phyloP scores from a whole-genome alignment of 2,113 vertebrate species.

The Rallus limicola region DNA sequence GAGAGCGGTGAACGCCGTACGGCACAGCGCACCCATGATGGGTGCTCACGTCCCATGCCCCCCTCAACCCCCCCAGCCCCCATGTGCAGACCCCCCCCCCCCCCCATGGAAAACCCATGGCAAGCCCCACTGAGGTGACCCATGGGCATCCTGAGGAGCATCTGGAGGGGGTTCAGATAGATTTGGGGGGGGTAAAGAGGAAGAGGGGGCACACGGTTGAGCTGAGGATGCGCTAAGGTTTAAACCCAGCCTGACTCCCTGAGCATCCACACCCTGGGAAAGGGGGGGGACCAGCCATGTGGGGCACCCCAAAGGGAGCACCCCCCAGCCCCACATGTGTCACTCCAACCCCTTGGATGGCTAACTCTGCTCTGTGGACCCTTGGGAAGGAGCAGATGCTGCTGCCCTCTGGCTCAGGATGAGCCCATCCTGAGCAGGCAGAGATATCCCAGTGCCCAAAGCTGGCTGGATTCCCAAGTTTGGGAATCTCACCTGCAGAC shows the following conservation, averaged over 20 bases:
- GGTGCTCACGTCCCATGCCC: no score
- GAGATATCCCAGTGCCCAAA: accelerated
- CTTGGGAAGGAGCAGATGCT: neutral
- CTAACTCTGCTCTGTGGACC: neutral
- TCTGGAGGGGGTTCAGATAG: accelerated
- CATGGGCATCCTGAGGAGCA: accelerated
- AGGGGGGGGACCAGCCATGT: neutral
- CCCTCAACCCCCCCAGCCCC: accelerated
- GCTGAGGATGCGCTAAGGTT: neutral
- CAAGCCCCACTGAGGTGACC: accelerated
- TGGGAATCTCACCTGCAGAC: accelerated
- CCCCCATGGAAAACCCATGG: accelerated
- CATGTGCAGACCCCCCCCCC: accelerated
- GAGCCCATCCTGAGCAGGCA: neutral
- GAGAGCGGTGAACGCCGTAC: neutral
- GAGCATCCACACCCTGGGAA: neutral
- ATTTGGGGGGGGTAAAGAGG: neutral
- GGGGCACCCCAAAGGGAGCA: neutral
- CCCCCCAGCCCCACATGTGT: neutral
- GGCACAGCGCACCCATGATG: no score
- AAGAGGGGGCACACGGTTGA: accelerated
- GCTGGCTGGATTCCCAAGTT: accelerated
- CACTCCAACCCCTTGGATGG: accelerated
- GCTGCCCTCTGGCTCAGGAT: neutral
- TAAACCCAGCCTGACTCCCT: accelerated